Percentiles rank a stretch among this genome's conserved stretches.
Evolutionary conservation across 2,888 invertebrate genomes (phyloP).

Genomic region (Ormyrus labotus): DNA sequence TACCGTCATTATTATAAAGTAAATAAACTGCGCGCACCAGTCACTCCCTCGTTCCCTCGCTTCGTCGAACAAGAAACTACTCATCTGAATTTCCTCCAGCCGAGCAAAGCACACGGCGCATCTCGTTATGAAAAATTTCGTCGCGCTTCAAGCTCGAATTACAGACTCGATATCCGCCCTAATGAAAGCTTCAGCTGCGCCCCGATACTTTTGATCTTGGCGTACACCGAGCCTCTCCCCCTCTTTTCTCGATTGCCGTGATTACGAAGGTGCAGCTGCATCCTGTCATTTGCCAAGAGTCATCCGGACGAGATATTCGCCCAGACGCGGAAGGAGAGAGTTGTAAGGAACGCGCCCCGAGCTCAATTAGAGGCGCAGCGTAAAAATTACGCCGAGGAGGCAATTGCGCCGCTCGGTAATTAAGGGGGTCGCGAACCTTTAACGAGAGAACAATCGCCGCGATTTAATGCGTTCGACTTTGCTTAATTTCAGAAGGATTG

Average conservation of each 20-base stretch:
- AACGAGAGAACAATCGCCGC: too few relatives aligned
- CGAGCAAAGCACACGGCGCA: too few relatives aligned
- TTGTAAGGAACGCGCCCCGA: not conserved
- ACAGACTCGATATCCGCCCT: not conserved
- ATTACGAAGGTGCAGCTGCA: not conserved
- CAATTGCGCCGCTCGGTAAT: not conserved
- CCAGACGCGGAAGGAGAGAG: not conserved
- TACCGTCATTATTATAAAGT: too few relatives aligned
- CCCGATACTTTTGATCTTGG: not conserved
- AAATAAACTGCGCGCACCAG: too few relatives aligned
- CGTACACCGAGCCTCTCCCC: not conserved
- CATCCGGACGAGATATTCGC: not conserved
- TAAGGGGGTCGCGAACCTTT: not conserved
- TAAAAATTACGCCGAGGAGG: not conserved
- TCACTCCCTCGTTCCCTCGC: too few relatives aligned
- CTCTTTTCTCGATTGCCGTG: not conserved
- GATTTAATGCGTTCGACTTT: too few relatives aligned
- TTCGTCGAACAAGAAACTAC: too few relatives aligned
- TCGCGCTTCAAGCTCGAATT: too few relatives aligned
- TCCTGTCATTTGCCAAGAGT: slow-evolving; percentile 13
- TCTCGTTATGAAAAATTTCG: too few relatives aligned
- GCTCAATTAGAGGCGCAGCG: too few relatives aligned
- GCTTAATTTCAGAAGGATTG: too few relatives aligned
- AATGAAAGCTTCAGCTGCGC: not conserved
- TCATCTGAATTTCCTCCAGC: too few relatives aligned